Conservation (phyloP, 2,888 invertebrate species). For the Pimpla rufipes region DNA sequence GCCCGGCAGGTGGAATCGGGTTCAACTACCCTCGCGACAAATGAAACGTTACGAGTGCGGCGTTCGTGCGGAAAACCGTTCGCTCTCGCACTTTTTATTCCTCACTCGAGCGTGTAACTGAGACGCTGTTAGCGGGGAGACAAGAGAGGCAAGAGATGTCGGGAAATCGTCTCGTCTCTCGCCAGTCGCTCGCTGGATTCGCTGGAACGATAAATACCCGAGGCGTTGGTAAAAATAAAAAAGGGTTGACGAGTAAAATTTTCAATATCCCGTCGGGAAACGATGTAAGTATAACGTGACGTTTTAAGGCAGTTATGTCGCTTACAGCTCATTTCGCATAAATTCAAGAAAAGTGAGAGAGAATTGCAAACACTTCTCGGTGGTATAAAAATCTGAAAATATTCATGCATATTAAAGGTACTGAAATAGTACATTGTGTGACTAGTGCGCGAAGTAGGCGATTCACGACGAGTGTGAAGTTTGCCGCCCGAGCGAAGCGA, state of each 20-base stretch:
- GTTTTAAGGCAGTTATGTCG: background rate
- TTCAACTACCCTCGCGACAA: constrained; percentile 45
- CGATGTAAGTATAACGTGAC: background rate
- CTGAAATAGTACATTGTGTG: no score
- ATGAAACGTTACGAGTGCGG: background rate
- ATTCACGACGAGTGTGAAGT: no score
- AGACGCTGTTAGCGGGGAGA: constrained; percentile 28
- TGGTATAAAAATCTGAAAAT: no score
- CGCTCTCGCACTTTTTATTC: background rate
- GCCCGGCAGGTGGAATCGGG: constrained; percentile 44
- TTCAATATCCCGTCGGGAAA: background rate
- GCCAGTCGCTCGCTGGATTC: no score
- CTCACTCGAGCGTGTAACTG: constrained; percentile 24
- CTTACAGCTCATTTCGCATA: no score
- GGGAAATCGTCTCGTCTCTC: background rate
- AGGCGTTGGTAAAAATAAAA: background rate
- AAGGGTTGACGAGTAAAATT: background rate
- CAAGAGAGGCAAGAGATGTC: constrained; percentile 12
- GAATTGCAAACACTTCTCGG: no score
- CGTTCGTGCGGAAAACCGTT: constrained; percentile 10
- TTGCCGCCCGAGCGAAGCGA: no score
- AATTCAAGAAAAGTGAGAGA: no score
- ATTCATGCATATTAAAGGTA: no score
- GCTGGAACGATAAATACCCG: background rate
- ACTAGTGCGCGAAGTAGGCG: no score